Evolutionary conservation across 2,113 vertebrate genomes (phyloP), one percentile per base, ranked within the genome.

Genomic region (Equus quagga): DNA sequence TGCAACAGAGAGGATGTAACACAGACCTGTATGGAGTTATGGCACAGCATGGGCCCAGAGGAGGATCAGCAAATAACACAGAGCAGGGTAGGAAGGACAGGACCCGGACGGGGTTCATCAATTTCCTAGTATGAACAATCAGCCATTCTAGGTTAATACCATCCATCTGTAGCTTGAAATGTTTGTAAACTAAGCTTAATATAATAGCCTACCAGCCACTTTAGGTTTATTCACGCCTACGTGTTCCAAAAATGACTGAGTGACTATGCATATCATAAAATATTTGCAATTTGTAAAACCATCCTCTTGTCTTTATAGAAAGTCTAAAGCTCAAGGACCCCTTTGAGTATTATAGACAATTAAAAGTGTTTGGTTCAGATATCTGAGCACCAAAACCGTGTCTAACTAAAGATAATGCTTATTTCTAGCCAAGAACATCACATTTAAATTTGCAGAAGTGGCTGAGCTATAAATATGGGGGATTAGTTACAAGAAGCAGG

Each of bases 281-380:
- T 84, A 95, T 90, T 94, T 65, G 44, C 70, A 72, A 19, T 92
- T 90, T 96, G 54, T 90, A 84, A 84, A 95, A 46, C 36, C 12
- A 69, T 67, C 88, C 19, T 91, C 72, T 73, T 72, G 75, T 88
- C 84, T 94, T 81, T 89, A 65, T 65, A 86, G 75, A 58, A 64
- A 92, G 72, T 85, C 94, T 92, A 94, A 97, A 96, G 85, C 72
- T 98, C 81, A 97, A 96, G 89, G 86, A 73, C n/a, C 26, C 88
- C 46, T 92, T 88, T 60, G 88, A 92, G 69, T 76, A 54, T n/a
- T 88, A 64, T 24, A 90, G 73, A 95, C 28, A 84, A 96, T 95
- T 91, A 93, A 75, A 69, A 60, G 75, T 92, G 79, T 90, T 97
- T 92, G 62, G 75, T 90, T 92, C 80, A 46, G 51, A 65, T 60